Base-by-base conservation (phyloP, 2,797 vertebrate species). In the Clamator glandarius region DNA sequence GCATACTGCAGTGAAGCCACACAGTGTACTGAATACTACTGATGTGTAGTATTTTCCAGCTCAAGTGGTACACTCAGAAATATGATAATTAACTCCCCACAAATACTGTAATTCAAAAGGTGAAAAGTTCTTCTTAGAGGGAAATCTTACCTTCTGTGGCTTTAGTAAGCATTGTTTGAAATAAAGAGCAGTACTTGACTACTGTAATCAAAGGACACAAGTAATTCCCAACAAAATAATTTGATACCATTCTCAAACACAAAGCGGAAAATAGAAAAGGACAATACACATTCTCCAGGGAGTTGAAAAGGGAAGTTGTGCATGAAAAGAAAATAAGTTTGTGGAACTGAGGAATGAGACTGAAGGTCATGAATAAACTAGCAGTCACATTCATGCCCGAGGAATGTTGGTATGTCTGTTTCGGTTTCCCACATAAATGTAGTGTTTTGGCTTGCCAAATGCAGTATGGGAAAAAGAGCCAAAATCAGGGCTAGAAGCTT, bases 271-370 rank as follows among this genome's bases (percentile, higher is more conserved):
- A 87, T 64, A 73, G 62, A 72, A 83, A 66, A 62, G 54, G 61
- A 89, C 66, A 79, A 36, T 76, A 31, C 42, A 54, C 6, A 1
- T 57, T 94, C 41, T 62, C 80, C 50, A 68, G 51, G 42, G 68
- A 91, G 41, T 5, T 74, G 41, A 44, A 91, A 73, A 90, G 58
- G 85, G 80, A 91, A 92, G 87, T n/a, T 93, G 64, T 44, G 83
- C 72, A 24, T 92, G 81, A 91, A 95, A 95, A 93, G 79, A 78
- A 90, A 93, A 11, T 48, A 67, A 78, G 25, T 80, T 74, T 17
- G 46, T 44, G 54, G 76, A 89, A 88, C 50, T 64, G 73, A 93
- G 78, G 79, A 72, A 75, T 82, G 68, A 68, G 79, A 31, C 5
- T 50, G 70, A 80, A 84, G 92, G 76, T 77, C 8, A 42, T 50